phyloP scores from a whole-genome alignment of 2,888 invertebrate species.

The Charanyca ferruginea region DNA sequence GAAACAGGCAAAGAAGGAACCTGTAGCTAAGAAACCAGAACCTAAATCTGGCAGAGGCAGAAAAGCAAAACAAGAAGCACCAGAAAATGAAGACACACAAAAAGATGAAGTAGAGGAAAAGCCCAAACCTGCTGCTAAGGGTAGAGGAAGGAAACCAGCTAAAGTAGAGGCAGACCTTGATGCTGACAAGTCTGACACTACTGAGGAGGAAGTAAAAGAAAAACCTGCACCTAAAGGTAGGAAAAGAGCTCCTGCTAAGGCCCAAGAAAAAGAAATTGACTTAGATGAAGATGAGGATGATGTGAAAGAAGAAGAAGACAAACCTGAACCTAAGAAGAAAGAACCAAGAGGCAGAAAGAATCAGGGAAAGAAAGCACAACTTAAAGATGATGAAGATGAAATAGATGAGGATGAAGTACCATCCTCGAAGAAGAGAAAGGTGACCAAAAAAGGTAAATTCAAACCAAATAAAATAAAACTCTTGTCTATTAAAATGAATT shows the following conservation, averaged over 20 bases:
- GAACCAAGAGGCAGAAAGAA: conserved; percentile 79
- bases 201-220: conserved; percentile 76
- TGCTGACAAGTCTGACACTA: conserved; percentile 68
- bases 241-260: conserved; percentile 68
- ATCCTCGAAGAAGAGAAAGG: conserved; percentile 77
- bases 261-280: conserved; percentile 73
- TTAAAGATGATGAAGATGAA: conserved; percentile 75
- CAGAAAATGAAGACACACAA: conserved; percentile 65
- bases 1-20: conserved; percentile 81
- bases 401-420: conserved; percentile 71
- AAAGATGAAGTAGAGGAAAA: conserved; percentile 75
- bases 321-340: conserved; percentile 80
- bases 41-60: conserved; percentile 75
- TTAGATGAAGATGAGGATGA: conserved; percentile 69
- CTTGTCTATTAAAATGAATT: neutral
- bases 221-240: conserved; percentile 71
- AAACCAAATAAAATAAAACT: neutral
- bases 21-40: conserved; percentile 69
- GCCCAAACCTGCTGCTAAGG: conserved; percentile 75
- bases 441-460: conserved; percentile 76
- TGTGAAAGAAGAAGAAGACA: conserved; percentile 71
- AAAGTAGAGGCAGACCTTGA: conserved; percentile 69
- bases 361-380: conserved; percentile 77
- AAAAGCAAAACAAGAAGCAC: conserved; percentile 75
- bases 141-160: conserved; percentile 78